These are phyloP conservation scores for Madoqua kirkii DNA, from an alignment of 2,113 vertebrate species.

Conservation along the genomic window DNA sequence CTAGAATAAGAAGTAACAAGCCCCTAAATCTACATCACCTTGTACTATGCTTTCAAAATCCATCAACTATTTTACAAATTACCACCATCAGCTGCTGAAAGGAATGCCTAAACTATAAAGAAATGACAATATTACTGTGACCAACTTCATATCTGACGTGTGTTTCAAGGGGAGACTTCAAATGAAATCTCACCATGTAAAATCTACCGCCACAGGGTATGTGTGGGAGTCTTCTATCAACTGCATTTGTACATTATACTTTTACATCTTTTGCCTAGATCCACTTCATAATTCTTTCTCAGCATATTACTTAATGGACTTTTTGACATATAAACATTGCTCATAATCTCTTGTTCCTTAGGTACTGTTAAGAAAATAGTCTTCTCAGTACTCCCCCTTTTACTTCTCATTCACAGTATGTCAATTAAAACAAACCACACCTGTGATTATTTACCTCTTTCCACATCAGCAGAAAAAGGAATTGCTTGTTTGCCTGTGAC, in stretches of 20 bases:
- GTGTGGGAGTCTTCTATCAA: not conserved
- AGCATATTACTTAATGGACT: not conserved
- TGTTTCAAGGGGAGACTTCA: not conserved
- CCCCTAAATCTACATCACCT: not conserved
- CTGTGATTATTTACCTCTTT: not conserved
- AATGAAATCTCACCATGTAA: not conserved
- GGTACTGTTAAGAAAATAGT: not conserved
- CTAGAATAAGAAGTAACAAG: not conserved
- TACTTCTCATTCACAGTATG: not conserved
- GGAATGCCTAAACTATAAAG: not conserved
- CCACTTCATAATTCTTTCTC: not conserved
- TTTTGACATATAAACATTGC: not conserved
- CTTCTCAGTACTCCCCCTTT: not conserved
- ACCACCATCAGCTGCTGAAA: not conserved
- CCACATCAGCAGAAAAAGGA: not conserved
- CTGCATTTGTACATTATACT: not conserved
- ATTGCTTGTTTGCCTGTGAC: not conserved
- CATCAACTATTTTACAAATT: not conserved
- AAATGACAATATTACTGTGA: not conserved
- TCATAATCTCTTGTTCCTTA: not conserved
- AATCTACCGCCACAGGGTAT: not conserved
- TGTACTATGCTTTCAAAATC: not conserved
- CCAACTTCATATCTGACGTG: not conserved
- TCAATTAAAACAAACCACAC: not conserved
- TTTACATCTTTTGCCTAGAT: not conserved